Percentiles rank a stretch among this genome's conserved stretches.
Evolutionary conservation across 2,113 vertebrate genomes (phyloP).

Genomic region (Clarias batrachus): DNA sequence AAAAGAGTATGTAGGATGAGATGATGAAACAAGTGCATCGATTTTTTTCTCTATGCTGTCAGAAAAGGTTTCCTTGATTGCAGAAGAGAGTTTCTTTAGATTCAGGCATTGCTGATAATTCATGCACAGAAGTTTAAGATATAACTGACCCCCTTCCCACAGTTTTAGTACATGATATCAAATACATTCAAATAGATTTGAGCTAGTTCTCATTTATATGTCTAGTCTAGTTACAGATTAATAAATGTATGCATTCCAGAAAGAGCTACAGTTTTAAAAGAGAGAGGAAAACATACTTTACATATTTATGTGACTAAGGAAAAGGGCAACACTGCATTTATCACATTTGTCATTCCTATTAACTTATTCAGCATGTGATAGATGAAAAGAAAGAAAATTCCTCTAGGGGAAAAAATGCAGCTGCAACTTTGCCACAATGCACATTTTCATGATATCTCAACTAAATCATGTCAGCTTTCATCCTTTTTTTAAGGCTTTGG

Average conservation of each 20-base stretch:
- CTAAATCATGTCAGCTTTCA: conserved; percentile 39
- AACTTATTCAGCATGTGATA: conserved; percentile 52
- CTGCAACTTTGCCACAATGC: conserved; percentile 56
- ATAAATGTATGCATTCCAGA: conserved; percentile 9
- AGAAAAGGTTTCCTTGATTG: conserved; percentile 14
- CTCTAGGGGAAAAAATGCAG: conserved; percentile 60
- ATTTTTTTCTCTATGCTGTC: conserved; percentile 20
- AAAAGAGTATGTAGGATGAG: conserved; percentile 17
- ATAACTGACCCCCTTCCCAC: background rate
- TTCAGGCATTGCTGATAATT: conserved; percentile 3
- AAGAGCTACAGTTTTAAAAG: conserved; percentile 6
- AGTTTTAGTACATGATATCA: background rate
- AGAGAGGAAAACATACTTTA: conserved; percentile 53
- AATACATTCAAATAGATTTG: background rate
- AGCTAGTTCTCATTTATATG: background rate
- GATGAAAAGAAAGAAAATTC: conserved; percentile 61
- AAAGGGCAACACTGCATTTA: conserved; percentile 52
- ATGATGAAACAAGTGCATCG: conserved; percentile 29
- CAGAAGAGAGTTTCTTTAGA: background rate
- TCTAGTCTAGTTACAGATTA: background rate
- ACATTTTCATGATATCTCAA: conserved; percentile 54
- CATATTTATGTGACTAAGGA: conserved; percentile 42
- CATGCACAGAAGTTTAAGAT: background rate
- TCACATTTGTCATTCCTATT: conserved; percentile 54
- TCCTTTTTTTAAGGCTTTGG: background rate